Evolutionary conservation across 2,888 invertebrate species (phyloP).

Genomic region (Tinea semifulvella): DNA sequence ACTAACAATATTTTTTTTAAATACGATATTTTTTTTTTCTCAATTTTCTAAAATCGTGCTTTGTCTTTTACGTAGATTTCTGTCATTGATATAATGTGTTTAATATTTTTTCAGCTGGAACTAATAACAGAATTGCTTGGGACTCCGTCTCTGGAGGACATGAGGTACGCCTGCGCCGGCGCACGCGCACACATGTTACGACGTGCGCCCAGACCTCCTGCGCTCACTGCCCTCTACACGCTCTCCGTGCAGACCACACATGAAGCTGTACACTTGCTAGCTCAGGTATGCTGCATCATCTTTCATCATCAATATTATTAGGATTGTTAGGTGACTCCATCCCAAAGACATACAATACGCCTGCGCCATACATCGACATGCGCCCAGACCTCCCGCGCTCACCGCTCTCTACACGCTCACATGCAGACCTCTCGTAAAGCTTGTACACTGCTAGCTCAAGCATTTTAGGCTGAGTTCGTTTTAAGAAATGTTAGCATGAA

Average conservation of each 20-base stretch:
- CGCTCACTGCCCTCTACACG: slow-evolving; percentile 89
- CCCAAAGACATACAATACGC: slow-evolving; percentile 98
- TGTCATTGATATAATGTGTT: background rate
- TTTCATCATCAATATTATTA: no score
- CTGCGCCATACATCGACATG: slow-evolving; percentile 91
- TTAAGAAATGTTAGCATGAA: no score
- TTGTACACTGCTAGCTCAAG: slow-evolving; percentile 85
- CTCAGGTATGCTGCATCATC: slow-evolving; percentile 51
- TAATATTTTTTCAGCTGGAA: slow-evolving; percentile 76
- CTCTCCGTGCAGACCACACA: slow-evolving; percentile 93
- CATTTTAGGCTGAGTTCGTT: no score
- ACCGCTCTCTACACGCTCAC: slow-evolving; percentile 92
- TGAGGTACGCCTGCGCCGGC: slow-evolving; percentile 97
- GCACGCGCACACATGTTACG: slow-evolving; percentile 92
- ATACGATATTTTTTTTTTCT: background rate
- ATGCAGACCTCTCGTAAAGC: slow-evolving; percentile 96
- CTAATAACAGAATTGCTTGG: slow-evolving; percentile 97
- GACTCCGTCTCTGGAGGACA: slow-evolving; percentile 94
- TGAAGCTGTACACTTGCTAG: slow-evolving; percentile 95
- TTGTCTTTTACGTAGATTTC: background rate
- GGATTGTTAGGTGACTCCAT: no score
- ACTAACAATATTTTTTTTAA: background rate
- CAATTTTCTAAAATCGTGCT: background rate
- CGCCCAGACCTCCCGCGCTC: slow-evolving; percentile 87
- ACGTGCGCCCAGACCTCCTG: slow-evolving; percentile 87